These are phyloP conservation scores for Sepioteuthis lessoniana DNA, from an alignment of 2,888 invertebrate genomes.

Conservation along the genomic window DNA sequence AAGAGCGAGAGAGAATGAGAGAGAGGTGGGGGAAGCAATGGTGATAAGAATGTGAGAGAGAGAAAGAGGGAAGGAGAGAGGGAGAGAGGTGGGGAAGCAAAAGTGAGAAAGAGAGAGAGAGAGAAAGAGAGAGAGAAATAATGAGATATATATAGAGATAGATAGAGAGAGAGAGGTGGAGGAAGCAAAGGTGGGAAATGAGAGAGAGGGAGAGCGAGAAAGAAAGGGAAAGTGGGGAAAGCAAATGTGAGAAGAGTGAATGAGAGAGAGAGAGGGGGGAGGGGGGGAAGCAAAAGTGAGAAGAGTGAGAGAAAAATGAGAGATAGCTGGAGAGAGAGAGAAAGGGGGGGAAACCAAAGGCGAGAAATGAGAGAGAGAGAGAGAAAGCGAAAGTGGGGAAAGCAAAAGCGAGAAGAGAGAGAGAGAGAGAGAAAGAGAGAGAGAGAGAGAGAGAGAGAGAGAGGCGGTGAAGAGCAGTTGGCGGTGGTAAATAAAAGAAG, in stretches of 20 bases:
- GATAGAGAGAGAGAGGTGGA: constrained; percentile 45
- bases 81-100: not conserved
- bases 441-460: too few species aligned
- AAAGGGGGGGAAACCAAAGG: too few species aligned
- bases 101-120: not conserved
- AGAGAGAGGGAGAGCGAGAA: not conserved
- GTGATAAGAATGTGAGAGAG: not conserved
- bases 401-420: too few species aligned
- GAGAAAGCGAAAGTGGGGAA: too few species aligned
- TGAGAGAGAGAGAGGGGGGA: too few species aligned
- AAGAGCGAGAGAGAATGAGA: not conserved
- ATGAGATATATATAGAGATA: not conserved
- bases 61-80: not conserved
- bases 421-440: too few species aligned
- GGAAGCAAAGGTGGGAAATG: not conserved
- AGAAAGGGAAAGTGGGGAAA: not conserved
- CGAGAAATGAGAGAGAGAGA: too few species aligned
- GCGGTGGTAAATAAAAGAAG: too few species aligned
- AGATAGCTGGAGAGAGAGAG: too few species aligned
- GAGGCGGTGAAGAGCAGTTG: too few species aligned
- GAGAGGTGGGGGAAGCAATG: not conserved
- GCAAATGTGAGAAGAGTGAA: not conserved
- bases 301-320: too few species aligned
- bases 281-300: too few species aligned
- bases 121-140: not conserved